Base-by-base conservation (phyloP, 2,888 invertebrate species). In the Spilarctia lutea region DNA sequence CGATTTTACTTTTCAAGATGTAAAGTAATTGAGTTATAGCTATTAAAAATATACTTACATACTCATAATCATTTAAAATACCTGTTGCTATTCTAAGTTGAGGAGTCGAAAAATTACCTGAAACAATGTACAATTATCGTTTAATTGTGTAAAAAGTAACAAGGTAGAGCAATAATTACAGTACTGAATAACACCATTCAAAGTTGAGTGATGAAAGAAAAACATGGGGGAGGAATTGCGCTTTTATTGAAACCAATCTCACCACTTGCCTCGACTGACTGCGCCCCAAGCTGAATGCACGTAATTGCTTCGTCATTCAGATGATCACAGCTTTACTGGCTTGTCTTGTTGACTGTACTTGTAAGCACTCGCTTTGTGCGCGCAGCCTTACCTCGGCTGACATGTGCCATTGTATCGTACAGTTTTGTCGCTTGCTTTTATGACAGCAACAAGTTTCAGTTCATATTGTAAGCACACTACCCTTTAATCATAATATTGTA, bases 161-260 rank as follows among this genome's bases (percentile, higher is more conserved):
- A 79, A 74, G 71, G 76, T 74, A 74, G 68, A 75, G 77, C 67
- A 83, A 83, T 86, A 83, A 86, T 87, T 81, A 83, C 86, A 82
- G 83, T 89, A 86, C 87, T 91, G 94, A 91, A 93, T 92, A 93
- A 93, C 92, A 87, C 91, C 93, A 91, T 94, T 93, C 94, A 93
- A 89, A 90, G 91, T 91, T 89, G 86, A 91, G 90, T 90, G 94
- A 94, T 94, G 94, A 95, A 95, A 95, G 95, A 94, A 95, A 94
- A 95, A 95, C 95, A 94, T 91, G 92, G 94, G 92, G 93, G 93
- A 89, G 93, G 93, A 91, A 90, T 90, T 94, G 94, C 91, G 93
- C 94, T 95, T 95, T 95, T 95, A 95, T 96, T 94, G 94, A 94
- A 94, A 95, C 94, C 94, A 94, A 96, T 96, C 95, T 93, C 92